phyloP scores from a whole-genome alignment of 1,140 invertebrate genomes.

The Apis laboriosa region DNA sequence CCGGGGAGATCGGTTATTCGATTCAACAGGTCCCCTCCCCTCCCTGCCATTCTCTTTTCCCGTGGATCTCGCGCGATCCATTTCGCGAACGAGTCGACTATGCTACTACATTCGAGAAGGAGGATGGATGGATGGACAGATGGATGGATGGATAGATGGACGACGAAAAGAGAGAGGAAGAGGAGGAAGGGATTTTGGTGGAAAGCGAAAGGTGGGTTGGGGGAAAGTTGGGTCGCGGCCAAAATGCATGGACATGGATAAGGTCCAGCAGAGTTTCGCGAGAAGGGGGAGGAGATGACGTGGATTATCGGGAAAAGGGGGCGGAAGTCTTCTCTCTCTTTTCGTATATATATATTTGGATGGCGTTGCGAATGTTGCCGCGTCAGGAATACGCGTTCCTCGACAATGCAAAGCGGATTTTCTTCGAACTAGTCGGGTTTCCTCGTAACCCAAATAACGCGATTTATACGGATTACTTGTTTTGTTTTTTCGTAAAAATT shows the following conservation, averaged over 20 bases:
- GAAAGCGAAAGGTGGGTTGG: too few species aligned
- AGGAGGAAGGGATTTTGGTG: neutral
- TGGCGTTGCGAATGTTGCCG: conserved; percentile 13
- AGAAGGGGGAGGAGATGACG: conserved; percentile 1
- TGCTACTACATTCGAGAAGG: too few species aligned
- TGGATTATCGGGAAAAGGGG: conserved; percentile 5
- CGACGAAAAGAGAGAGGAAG: neutral
- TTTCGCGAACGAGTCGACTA: neutral
- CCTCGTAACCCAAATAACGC: conserved; percentile 43
- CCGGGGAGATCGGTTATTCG: neutral
- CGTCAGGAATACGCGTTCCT: conserved; percentile 40
- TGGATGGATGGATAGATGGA: too few species aligned
- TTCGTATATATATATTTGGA: too few species aligned
- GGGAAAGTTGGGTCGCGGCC: conserved; percentile 19
- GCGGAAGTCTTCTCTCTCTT: too few species aligned
- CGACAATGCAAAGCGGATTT: conserved; percentile 34
- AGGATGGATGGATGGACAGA: neutral
- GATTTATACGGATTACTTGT: conserved; percentile 30
- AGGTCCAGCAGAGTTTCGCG: conserved; percentile 28
- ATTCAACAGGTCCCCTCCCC: conserved; percentile 36
- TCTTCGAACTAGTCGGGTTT: conserved; percentile 13
- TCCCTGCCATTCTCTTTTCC: neutral
- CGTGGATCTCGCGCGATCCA: neutral
- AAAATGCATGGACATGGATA: conserved; percentile 22
- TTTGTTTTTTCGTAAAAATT: neutral